Percentiles rank a stretch among this genome's conserved stretches.
phyloP scores from a whole-genome alignment of 1,140 invertebrate species.

The Trachymyrmex cornetzi region DNA sequence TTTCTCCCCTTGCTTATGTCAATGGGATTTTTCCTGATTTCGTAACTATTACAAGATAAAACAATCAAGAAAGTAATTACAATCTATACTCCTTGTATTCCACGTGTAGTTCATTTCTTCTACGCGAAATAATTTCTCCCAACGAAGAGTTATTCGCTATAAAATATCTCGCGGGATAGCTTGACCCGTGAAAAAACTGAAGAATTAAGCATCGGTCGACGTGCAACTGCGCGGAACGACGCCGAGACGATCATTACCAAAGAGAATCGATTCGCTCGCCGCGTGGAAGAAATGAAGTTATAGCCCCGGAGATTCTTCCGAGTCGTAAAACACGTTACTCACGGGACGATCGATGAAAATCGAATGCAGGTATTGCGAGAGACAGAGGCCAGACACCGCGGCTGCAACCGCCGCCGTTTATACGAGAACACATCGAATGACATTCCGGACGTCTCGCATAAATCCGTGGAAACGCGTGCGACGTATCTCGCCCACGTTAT shows the following conservation, averaged over 20 bases:
- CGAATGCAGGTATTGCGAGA: conserved; percentile 53
- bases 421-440: conserved; percentile 61
- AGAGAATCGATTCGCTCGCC: conserved; percentile 54
- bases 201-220: conserved; percentile 20
- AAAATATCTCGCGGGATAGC: conserved; percentile 18
- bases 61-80: background rate
- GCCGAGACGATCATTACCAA: conserved; percentile 50
- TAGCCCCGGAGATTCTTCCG: conserved; percentile 40
- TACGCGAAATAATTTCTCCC: background rate
- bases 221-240: conserved; percentile 7
- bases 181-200: background rate
- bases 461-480: conserved; percentile 55
- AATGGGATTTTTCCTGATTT: background rate
- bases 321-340: conserved; percentile 62
- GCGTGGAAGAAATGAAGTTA: conserved; percentile 53
- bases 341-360: conserved; percentile 54
- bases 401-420: conserved; percentile 59
- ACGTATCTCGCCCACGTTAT: conserved; percentile 60
- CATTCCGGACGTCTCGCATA: conserved; percentile 65
- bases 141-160: background rate
- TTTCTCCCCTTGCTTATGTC: too few species aligned
- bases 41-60: background rate
- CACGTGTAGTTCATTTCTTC: background rate
- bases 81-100: background rate
- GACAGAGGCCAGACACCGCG: conserved; percentile 10